Conservation (phyloP, 2,113 vertebrate genomes). For the Poecile atricapillus region DNA sequence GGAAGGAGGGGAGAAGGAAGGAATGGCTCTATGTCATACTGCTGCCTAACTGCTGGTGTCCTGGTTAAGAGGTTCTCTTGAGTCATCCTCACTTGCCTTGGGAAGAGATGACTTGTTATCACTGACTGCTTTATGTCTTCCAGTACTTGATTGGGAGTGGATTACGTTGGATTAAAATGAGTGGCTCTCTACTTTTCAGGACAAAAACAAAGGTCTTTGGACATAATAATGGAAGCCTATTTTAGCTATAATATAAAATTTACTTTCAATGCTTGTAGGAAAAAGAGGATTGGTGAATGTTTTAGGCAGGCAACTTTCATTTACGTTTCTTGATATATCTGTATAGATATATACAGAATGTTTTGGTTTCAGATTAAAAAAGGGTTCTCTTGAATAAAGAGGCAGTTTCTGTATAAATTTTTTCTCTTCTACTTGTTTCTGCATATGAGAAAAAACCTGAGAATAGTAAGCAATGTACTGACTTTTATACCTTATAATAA, state of each 20-base stretch:
- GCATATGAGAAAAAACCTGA: rapidly evolving
- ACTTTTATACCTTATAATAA: background rate
- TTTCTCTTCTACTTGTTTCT: background rate
- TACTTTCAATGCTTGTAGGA: background rate
- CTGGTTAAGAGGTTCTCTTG: background rate
- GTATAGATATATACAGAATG: background rate
- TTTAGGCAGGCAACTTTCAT: background rate
- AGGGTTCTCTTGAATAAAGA: background rate
- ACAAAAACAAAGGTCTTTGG: background rate
- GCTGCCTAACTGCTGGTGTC: background rate
- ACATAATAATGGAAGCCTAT: background rate
- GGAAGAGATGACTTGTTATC: background rate
- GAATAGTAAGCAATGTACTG: background rate
- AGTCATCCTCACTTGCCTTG: background rate
- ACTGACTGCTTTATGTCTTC: background rate
- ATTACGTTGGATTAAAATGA: background rate
- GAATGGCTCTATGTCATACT: background rate
- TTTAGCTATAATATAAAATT: background rate
- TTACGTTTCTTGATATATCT: background rate
- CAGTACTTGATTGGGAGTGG: background rate
- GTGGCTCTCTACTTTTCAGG: background rate
- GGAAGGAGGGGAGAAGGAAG: background rate
- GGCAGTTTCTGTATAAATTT: background rate
- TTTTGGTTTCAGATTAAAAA: background rate
- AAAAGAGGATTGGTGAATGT: background rate